phyloP scores from a whole-genome alignment of 2,797 vertebrate species.

The Lithobates sylvaticus region DNA sequence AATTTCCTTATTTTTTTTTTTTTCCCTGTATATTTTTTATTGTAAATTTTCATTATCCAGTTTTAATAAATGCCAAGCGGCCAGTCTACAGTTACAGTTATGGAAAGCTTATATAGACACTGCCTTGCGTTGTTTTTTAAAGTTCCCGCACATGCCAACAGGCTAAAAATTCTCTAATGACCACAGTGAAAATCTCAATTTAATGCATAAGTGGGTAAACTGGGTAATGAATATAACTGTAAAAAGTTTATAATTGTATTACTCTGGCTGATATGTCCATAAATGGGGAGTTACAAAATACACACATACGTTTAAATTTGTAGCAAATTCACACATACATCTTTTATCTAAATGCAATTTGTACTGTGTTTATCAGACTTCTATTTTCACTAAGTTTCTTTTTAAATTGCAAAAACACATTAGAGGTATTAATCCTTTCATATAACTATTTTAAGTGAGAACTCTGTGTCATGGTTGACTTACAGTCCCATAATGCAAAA shows the following conservation, averaged over 20 bases:
- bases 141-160: not conserved
- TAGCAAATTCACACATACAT: not conserved
- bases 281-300: not conserved
- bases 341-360: not conserved
- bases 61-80: not conserved
- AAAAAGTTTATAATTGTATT: not conserved
- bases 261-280: not conserved
- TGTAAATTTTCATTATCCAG: not conserved
- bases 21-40: too few species aligned
- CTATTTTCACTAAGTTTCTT: not conserved
- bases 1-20: not conserved
- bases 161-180: not conserved
- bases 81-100: not conserved
- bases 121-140: not conserved
- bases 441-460: not conserved
- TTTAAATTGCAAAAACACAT: not conserved
- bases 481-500: conserved; percentile 10
- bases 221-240: not conserved
- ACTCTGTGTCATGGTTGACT: conserved; percentile 6
- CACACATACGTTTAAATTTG: not conserved
- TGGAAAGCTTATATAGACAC: not conserved
- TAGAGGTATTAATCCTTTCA: not conserved
- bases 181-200: not conserved
- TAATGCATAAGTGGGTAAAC: not conserved
- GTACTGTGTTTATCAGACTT: not conserved